Conservation (phyloP, 2,113 vertebrate species). For the Ctenomys sociabilis region DNA sequence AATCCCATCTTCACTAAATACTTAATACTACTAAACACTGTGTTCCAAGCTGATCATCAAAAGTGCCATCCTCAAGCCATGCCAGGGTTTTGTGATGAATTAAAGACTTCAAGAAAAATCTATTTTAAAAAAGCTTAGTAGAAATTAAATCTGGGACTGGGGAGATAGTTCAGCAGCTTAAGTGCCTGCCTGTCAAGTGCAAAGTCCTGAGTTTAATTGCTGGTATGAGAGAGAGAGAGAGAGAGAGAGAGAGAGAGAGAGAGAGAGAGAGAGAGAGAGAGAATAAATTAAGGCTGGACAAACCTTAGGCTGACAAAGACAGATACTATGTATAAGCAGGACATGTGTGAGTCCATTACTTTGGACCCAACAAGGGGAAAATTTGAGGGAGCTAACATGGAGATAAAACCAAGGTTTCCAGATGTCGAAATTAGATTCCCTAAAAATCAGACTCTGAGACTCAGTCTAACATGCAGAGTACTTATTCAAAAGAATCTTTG, state of each 20-base stretch:
- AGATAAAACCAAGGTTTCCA: neutral
- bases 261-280: neutral
- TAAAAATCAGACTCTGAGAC: slow-evolving; percentile 36
- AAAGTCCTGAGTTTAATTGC: no score
- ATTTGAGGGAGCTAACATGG: neutral
- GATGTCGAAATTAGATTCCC: neutral
- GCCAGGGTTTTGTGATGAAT: neutral
- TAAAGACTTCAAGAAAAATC: neutral
- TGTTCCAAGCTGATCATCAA: neutral
- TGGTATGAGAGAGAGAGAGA: no score
- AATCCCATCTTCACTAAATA: neutral
- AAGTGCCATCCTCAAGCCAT: neutral
- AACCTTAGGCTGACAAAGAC: no score
- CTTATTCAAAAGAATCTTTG: slow-evolving; percentile 4
- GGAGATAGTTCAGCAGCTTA: no score
- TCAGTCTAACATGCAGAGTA: neutral
- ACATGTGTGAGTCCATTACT: neutral
- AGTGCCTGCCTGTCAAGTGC: no score
- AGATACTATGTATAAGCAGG: neutral
- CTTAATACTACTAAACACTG: neutral
- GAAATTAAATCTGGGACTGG: neutral
- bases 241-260: no score
- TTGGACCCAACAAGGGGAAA: neutral
- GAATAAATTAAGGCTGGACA: no score
- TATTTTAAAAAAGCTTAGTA: neutral